Conservation (phyloP, 2,797 vertebrate species). For the Chaetophractus vellerosus region DNA sequence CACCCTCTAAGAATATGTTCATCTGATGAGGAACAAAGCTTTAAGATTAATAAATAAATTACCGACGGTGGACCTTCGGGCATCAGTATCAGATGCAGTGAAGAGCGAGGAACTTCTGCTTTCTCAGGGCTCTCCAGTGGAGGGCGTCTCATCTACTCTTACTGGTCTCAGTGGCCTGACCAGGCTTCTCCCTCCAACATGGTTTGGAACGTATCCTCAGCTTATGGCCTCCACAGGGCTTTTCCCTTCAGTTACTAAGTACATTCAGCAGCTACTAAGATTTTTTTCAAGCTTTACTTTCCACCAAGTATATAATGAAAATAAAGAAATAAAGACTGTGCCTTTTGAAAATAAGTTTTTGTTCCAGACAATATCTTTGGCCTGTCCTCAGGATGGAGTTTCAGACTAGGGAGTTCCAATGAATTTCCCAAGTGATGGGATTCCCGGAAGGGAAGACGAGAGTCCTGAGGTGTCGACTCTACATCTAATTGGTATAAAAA, state of each 20-base stretch:
- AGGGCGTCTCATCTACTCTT: neutral
- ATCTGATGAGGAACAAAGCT: neutral
- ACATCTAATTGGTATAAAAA: neutral
- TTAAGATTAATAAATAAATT: neutral
- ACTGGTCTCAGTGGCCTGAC: neutral
- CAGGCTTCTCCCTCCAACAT: neutral
- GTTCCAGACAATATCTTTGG: neutral
- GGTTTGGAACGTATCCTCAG: no score
- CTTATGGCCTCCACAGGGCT: neutral
- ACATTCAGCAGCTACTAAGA: neutral
- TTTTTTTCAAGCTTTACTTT: neutral
- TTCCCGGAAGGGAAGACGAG: neutral
- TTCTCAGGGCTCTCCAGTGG: neutral
- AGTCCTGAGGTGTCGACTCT: neutral
- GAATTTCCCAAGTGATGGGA: neutral
- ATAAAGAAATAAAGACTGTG: neutral
- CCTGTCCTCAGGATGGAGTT: no score
- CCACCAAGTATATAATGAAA: neutral
- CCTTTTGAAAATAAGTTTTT: neutral
- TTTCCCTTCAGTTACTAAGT: neutral
- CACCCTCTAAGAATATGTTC: neutral
- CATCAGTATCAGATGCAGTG: neutral
- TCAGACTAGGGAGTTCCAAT: neutral
- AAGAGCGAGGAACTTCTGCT: neutral
- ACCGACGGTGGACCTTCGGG: neutral